These are phyloP conservation scores for Penaeus chinensis DNA, from an alignment of 1,140 invertebrate genomes.

Conservation along the genomic window DNA sequence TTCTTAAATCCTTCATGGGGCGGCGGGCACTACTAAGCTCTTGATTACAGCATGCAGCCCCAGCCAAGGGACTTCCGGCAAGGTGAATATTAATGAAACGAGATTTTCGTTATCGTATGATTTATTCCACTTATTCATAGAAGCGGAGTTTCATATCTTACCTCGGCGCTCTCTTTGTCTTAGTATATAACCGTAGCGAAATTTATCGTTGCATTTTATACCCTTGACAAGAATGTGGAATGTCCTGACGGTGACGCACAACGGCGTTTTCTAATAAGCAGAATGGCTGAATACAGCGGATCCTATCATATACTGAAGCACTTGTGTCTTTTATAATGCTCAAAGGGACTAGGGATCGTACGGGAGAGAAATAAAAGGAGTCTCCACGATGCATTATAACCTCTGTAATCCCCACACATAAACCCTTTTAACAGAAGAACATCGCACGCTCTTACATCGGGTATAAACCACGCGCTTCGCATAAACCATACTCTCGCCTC, in stretches of 20 bases:
- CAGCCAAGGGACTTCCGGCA: no score
- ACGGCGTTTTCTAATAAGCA: constrained; percentile 46
- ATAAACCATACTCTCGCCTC: neutral
- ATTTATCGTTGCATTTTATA: constrained; percentile 28
- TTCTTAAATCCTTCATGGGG: constrained; percentile 57
- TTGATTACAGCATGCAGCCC: constrained; percentile 27
- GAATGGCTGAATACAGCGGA: constrained; percentile 40
- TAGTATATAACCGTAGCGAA: constrained; percentile 1
- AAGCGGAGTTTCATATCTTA: neutral
- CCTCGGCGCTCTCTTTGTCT: neutral
- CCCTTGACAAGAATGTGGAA: constrained; percentile 44
- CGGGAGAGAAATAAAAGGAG: constrained; percentile 22
- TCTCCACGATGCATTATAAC: constrained; percentile 28
- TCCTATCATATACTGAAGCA: constrained; percentile 43
- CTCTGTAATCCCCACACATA: neutral
- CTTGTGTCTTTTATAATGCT: constrained; percentile 43
- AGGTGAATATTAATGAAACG: no score
- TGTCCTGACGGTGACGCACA: neutral
- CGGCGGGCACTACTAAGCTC: constrained; percentile 23
- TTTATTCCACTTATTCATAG: no score
- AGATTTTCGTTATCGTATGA: no score
- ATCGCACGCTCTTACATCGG: neutral
- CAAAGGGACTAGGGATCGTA: constrained; percentile 32
- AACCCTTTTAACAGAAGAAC: neutral
- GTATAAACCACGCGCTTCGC: neutral